Evolutionary conservation across 2,888 invertebrate genomes (phyloP), one percentile per base, ranked within the genome.

Genomic region (Folsomia candida): DNA sequence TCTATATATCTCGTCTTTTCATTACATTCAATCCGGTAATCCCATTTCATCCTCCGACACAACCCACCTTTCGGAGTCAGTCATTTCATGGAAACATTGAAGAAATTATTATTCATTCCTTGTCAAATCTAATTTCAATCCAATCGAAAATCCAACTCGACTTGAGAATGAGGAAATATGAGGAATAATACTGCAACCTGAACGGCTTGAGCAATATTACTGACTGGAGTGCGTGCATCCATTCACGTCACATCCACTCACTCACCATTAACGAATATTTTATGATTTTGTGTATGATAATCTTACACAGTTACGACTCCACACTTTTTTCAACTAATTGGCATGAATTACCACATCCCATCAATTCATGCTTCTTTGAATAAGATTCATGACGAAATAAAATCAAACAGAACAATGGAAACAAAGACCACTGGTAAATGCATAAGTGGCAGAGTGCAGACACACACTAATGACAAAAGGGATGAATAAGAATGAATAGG

Each of bases 101-200:
- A 29, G 72, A 73, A 73, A 73, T 73, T 73, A 73, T 73, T 73
- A 73, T 73, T 73, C 72, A 73, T 73, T 70, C 67, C 66, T 61
- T 63, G 67, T 28, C 62, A 70, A 73, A 70, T 70, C 70, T 68
- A 73, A 70, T 73, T 70, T 70, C 62, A 62, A 29, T 37, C 26
- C 62, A 62, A 62, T 62, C 64, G 6, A 57, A 11, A 57, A 9
- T 47, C 22, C 57, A 11, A 57, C 57, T 6, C 14, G 14, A 11
- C 47, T 14, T 47, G 11, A 47, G 11, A 47, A 47, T 47, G 47
- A 11, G 11, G 14, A 9, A 47, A 47, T 47, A 47, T 47, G 9
- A 9, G 9, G 47, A 47, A 14, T 47, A 14, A 47, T 11, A 47
- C 47, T 9, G n/a, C 6, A 9, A 20, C 20, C 57, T 6, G 22